These are phyloP conservation scores for Peribatodes rhomboidaria DNA, from an alignment of 2,888 invertebrate species.

Conservation along the genomic window DNA sequence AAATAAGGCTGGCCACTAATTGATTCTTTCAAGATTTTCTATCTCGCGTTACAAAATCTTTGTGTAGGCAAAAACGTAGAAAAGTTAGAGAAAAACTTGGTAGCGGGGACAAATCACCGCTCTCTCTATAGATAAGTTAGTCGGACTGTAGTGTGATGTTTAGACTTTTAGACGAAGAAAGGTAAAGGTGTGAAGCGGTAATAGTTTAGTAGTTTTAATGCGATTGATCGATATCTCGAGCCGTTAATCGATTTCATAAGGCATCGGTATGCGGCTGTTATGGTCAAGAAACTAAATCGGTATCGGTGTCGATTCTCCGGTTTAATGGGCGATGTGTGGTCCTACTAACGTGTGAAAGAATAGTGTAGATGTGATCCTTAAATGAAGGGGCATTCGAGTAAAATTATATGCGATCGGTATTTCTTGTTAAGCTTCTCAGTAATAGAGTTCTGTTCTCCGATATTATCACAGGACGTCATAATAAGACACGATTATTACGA, in stretches of 20 bases:
- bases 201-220: conserved; percentile 69
- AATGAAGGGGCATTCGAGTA: conserved; percentile 41
- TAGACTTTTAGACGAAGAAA: conserved; percentile 54
- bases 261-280: conserved; percentile 65
- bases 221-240: conserved; percentile 66
- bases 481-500: conserved; percentile 70
- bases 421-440: conserved; percentile 26
- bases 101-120: background rate
- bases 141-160: conserved; percentile 51
- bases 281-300: conserved; percentile 63
- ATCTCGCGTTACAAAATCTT: background rate
- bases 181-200: conserved; percentile 63
- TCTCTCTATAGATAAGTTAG: background rate
- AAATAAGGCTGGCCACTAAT: too few relatives aligned
- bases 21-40: too few relatives aligned
- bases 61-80: background rate
- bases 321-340: conserved; percentile 72
- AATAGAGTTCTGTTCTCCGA: conserved; percentile 59
- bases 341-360: conserved; percentile 65
- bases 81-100: background rate
- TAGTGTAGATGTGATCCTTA: conserved; percentile 55
- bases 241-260: conserved; percentile 68
- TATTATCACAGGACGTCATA: conserved; percentile 73
- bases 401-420: conserved; percentile 27
- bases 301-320: conserved; percentile 63